Conservation (phyloP, 2,113 vertebrate species). For the Shinisaurus crocodilurus region DNA sequence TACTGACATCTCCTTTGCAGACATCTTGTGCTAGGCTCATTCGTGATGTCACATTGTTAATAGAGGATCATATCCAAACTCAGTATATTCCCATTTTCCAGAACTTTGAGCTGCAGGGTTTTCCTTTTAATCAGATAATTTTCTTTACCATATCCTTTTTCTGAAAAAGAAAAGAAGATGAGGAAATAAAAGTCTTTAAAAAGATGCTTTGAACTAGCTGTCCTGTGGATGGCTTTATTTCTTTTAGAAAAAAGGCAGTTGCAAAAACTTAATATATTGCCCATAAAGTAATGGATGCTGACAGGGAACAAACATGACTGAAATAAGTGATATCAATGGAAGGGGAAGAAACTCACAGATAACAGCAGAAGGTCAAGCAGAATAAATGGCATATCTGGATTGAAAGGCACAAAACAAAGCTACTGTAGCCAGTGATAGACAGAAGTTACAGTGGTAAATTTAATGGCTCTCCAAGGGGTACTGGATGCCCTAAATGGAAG, state of each 20-base stretch:
- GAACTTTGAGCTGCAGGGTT: neutral
- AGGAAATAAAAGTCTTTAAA: neutral
- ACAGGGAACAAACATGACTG: slow-evolving; percentile 27
- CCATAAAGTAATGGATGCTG: slow-evolving; percentile 2
- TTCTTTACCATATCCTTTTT: neutral
- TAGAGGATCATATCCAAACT: neutral
- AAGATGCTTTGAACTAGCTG: neutral
- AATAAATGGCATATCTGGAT: neutral
- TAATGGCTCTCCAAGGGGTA: slow-evolving; percentile 1
- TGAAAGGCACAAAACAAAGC: neutral
- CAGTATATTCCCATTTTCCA: neutral
- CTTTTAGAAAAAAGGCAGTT: neutral
- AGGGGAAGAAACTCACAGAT: neutral
- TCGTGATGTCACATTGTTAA: neutral
- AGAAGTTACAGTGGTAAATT: slow-evolving; percentile 35
- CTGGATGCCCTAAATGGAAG: neutral
- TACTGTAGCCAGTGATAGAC: neutral
- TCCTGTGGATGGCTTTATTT: neutral
- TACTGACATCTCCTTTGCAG: neutral
- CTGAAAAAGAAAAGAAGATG: neutral
- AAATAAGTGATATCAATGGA: slow-evolving; percentile 7
- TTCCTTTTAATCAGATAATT: neutral
- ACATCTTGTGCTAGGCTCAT: neutral
- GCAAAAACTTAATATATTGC: neutral
- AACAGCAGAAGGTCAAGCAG: neutral